Evolutionary conservation across 1,140 invertebrate species (phyloP), one percentile per base, ranked within the genome.

Genomic region (Pseudomyrmex gracilis): DNA sequence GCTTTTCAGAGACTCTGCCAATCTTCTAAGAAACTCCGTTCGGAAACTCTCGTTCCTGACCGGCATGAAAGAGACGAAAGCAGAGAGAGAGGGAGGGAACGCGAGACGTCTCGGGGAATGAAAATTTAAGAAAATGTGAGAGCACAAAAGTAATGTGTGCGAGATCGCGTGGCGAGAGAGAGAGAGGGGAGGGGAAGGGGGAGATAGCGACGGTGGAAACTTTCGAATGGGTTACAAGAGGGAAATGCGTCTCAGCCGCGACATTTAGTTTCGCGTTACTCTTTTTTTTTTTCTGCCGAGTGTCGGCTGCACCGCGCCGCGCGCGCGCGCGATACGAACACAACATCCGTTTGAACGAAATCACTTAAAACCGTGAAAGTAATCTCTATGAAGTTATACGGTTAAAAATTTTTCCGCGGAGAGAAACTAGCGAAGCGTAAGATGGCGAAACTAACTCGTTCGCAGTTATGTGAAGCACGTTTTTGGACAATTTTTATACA

Each of bases 1-100:
- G 70, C 67, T 89, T 87, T 91, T 92, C 34, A 34, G 90, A 92
- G 85, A 90, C 84, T 85, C 70, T 91, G 91, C 90, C 92, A 92
- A 90, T 91, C 73, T 78, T 74, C 17, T 76, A 84, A 85, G 61
- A 78, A 68, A 66, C 82, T 63, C 53, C 64, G 68, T 84, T 87
- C 74, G 67, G 45, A 77, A 87, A 74, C 73, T 70, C 74, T 77
- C 64, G 49, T 63, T 34, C 5, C 34, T 70, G 74, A 49, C 70
- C 71, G 45, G 43, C 47, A 67, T 24, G 60, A 61, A 73, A 47
- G 47, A 47, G 60, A 80, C 10, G 53, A 34, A 5, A 34, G 17
- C 20, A 34, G 71, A 61, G n/a, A 78, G 22, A 78, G 51, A 43
- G 51, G 2, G 53, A 60, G 12, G 76, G 22, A 57, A 53, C n/a